Conservation (phyloP, 1,140 invertebrate species). For the Cotesia glomerata region DNA sequence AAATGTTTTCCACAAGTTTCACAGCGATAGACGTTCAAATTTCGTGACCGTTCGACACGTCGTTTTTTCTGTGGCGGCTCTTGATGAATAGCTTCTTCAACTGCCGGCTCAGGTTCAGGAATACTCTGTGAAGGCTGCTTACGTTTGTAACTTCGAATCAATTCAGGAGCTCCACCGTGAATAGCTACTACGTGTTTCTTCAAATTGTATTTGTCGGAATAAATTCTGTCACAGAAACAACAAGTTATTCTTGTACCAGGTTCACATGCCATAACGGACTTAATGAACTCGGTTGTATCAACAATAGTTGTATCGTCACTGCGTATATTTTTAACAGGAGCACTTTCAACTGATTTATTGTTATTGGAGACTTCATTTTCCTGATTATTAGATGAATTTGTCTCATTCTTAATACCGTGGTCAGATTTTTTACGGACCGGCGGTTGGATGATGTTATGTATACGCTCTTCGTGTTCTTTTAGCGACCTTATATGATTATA, state of each 20-base stretch:
- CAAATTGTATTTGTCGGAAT: not conserved
- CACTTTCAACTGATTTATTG: not conserved
- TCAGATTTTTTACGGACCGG: not conserved
- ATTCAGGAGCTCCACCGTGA: not conserved
- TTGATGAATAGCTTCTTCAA: not conserved
- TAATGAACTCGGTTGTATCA: not conserved
- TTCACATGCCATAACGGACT: not conserved
- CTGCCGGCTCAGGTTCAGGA: not conserved
- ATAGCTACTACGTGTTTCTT: not conserved
- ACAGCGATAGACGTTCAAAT: constrained; percentile 12
- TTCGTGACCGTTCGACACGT: not conserved
- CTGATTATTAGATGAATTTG: not conserved
- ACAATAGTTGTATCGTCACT: too few species aligned
- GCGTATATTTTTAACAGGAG: too few species aligned
- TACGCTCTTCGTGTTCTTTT: constrained; percentile 41
- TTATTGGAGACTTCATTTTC: not conserved
- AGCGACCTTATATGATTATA: constrained; percentile 43
- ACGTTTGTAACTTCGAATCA: not conserved
- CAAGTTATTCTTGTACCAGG: not conserved
- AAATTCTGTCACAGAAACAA: not conserved
- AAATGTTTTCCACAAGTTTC: constrained; percentile 16
- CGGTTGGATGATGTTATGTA: constrained; percentile 47
- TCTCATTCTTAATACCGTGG: not conserved
- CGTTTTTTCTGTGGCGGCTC: not conserved
- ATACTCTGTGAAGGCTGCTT: not conserved